Percentiles rank a stretch among this genome's conserved stretches.
phyloP scores from a whole-genome alignment of 2,888 invertebrate species.

The Linnaemya vulpina region DNA sequence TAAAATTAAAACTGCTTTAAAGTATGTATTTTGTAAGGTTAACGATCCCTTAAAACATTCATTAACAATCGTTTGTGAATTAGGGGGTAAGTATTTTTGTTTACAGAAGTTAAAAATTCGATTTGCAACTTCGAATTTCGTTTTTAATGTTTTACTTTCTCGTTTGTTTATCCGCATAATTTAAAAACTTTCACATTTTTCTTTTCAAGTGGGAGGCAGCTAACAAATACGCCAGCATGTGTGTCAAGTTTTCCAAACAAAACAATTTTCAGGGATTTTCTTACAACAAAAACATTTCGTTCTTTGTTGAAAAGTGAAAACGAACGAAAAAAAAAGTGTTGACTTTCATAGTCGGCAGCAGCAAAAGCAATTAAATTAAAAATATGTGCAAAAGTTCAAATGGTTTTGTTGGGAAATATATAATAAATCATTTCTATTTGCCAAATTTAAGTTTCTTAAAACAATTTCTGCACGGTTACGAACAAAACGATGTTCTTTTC shows the following conservation, averaged over 20 bases:
- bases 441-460: no score
- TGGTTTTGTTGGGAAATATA: background rate
- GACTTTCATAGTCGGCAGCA: background rate
- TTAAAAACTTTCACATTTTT: slow-evolving; percentile 2
- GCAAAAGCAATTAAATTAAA: background rate
- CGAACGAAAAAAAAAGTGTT: background rate
- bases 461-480: no score
- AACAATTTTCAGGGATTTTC: background rate
- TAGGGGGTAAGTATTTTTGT: no score
- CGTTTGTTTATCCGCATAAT: background rate
- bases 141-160: background rate
- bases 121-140: background rate
- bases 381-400: background rate
- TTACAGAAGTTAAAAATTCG: no score
- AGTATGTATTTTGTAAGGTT: no score
- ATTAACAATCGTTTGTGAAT: no score
- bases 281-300: slow-evolving; percentile 8
- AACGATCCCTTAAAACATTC: no score
- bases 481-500: no score
- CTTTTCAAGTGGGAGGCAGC: background rate
- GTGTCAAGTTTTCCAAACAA: background rate
- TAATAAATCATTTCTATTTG: no score
- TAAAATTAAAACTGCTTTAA: no score
- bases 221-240: background rate
- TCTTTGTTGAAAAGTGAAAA: background rate